Percentiles rank a stretch among this genome's conserved stretches.
phyloP scores from a whole-genome alignment of 1,140 invertebrate genomes.

The Chelonus insularis region DNA sequence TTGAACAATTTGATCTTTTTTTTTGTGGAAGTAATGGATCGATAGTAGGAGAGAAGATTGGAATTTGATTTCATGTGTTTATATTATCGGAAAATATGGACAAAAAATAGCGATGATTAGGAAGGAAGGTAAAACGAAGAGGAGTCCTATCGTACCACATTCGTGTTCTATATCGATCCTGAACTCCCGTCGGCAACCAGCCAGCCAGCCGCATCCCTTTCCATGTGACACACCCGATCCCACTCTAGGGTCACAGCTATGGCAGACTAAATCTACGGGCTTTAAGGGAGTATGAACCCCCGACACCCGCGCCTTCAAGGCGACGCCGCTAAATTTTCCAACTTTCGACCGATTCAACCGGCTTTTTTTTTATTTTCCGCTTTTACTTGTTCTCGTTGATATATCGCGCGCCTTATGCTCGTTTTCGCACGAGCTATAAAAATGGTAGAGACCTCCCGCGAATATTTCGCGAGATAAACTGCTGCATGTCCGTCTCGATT shows the following conservation, averaged over 20 bases:
- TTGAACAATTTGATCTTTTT: too few species aligned
- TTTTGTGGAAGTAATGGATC: too few species aligned
- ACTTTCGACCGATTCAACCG: conserved; percentile 30
- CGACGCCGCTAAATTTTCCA: conserved; percentile 28
- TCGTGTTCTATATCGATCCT: conserved; percentile 28
- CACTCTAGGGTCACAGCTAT: conserved; percentile 25
- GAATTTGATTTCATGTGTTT: background rate
- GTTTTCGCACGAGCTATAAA: conserved; percentile 20
- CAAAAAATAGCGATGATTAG: background rate
- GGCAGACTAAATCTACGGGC: conserved; percentile 30
- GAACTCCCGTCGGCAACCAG: conserved; percentile 8
- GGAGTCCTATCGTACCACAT: conserved; percentile 17
- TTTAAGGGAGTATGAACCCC: conserved; percentile 27
- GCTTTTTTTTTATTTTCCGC: background rate
- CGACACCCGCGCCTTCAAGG: background rate
- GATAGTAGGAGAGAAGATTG: too few species aligned
- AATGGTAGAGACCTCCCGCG: conserved; percentile 9
- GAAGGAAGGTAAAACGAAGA: background rate
- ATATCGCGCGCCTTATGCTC: conserved; percentile 25
- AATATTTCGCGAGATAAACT: background rate
- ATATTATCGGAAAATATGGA: background rate
- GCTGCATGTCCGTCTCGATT: background rate
- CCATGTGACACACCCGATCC: conserved; percentile 19
- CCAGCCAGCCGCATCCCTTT: conserved; percentile 15
- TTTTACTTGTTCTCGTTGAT: conserved; percentile 16